phyloP scores from a whole-genome alignment of 2,113 vertebrate species.

The Indri indri region DNA sequence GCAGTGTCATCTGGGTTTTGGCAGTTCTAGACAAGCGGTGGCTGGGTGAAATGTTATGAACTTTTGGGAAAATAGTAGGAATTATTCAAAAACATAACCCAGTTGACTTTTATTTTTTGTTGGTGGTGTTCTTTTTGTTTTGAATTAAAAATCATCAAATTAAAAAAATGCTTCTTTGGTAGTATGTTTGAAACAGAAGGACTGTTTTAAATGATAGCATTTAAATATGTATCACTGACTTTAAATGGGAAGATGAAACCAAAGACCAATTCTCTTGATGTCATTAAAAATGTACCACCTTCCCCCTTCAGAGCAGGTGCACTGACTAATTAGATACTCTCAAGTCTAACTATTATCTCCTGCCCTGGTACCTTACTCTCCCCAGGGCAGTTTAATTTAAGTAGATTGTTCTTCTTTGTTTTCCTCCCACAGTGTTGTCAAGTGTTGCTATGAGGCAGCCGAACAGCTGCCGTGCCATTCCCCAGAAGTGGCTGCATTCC shows the following conservation, averaged over 20 bases:
- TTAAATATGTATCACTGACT: background rate
- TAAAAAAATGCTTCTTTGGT: background rate
- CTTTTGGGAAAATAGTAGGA: background rate
- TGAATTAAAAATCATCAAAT: background rate
- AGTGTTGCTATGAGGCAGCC: background rate
- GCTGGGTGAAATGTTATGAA: background rate
- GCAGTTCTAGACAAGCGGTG: background rate
- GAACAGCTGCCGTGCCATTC: constrained; percentile 35
- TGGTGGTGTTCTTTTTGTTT: background rate
- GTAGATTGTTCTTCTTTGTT: background rate
- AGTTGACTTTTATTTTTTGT: background rate
- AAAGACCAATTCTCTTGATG: background rate
- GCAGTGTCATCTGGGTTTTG: background rate
- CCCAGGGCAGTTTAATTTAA: constrained; percentile 12
- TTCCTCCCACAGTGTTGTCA: constrained; percentile 38
- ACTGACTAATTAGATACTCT: background rate
- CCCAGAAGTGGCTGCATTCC: constrained; percentile 58
- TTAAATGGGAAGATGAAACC: background rate
- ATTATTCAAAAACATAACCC: background rate
- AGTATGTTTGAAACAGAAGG: background rate
- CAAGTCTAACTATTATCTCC: background rate
- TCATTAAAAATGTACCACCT: background rate
- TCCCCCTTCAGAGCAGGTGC: background rate
- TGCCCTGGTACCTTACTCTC: background rate
- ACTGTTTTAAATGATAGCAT: background rate